Evolutionary conservation across 2,888 invertebrate genomes (phyloP), one percentile per base, ranked within the genome.

Genomic region (Tetrapedia diversipes): DNA sequence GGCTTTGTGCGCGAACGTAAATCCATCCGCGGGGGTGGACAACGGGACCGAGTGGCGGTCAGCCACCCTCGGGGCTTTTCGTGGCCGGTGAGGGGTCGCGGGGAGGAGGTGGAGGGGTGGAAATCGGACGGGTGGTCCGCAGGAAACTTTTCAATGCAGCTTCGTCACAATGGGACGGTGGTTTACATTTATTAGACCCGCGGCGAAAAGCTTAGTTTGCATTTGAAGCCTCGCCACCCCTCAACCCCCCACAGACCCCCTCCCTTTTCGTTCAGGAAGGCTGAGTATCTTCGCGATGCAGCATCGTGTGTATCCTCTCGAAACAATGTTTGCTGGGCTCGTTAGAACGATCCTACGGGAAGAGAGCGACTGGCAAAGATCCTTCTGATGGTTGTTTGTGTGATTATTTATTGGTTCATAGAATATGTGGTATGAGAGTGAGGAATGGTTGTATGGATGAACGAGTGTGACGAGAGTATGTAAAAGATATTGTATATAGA

Each of bases 101-200:
- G 32, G 7, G 32, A 32, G 32, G 7, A 10, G 45, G n/a, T n/a
- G n/a, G 16, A 10, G 66, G 57, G 45, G 41, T 29, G 53, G 57
- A 53, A n/a, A 51, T 27, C 29, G 19, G 68, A 22, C 54, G 69
- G 74, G 45, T 47, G 71, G 73, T 65, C 77, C 76, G 67, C 83
- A 81, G 81, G 83, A 86, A 85, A 88, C 85, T 88, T 88, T 88
- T 86, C 85, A 87, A 88, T 88, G 85, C 86, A 86, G 84, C 81
- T 80, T 77, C 84, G 45, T 85, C 82, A 86, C 88, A 88, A 88
- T 88, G 83, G 87, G 79, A 82, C 59, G 82, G 83, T 82, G 87
- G 87, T 88, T 87, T 88, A 88, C 87, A 88, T 88, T 88, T 88
- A 88, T 87, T 87, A 88, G 84, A 85, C 85, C 86, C 79, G 84